Base-by-base conservation (phyloP, 2,113 vertebrate species). In the Phylloscopus trochilus region DNA sequence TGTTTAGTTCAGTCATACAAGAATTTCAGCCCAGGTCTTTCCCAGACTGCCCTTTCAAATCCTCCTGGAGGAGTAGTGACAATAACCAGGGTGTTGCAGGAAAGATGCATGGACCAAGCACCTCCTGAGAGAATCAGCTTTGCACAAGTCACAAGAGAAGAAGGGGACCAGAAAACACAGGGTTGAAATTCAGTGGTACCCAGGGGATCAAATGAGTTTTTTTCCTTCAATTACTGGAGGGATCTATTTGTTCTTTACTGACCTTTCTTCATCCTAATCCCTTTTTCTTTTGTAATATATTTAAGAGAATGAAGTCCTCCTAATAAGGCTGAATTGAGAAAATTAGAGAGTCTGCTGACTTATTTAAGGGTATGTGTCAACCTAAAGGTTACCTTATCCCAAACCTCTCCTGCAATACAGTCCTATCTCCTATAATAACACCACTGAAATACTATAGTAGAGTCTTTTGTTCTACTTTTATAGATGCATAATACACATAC, bases 231-330 rank as follows among this genome's bases (percentile, higher is more conserved):
- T 82, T 76, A 51, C n/a, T 60, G 26, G 15, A 77, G 17, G 52
- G 9, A 52, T 66, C 27, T 89, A 19, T 66, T 72, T 91, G 51
- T 60, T 84, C 44, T 80, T 77, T 73, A 62, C 51, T 83, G 90
- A 79, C 24, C 24, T 51, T 89, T 92, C 46, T 82, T 72, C 33
- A 64, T 86, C 30, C 9, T 86, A 76, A 73, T 78, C 4, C 49
- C 11, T 74, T 94, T 94, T 93, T 64, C 30, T 93, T 93, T 58
- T 87, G 44, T 66, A 89, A 93, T 83, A 58, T 64, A 89, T 82
- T 95, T 91, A 59, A 76, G 66, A 89, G 46, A 92, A 91, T 62
- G 4, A 90, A 86, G 15, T 77, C 22, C 26, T 90, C 60, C 46
- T 92, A 90, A 68, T 51, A 82, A 35, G 26, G 21, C 20, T 73